Evolutionary conservation across 2,113 vertebrate genomes (phyloP), one percentile per base, ranked within the genome.

Genomic region (Brachyistius frenatus): DNA sequence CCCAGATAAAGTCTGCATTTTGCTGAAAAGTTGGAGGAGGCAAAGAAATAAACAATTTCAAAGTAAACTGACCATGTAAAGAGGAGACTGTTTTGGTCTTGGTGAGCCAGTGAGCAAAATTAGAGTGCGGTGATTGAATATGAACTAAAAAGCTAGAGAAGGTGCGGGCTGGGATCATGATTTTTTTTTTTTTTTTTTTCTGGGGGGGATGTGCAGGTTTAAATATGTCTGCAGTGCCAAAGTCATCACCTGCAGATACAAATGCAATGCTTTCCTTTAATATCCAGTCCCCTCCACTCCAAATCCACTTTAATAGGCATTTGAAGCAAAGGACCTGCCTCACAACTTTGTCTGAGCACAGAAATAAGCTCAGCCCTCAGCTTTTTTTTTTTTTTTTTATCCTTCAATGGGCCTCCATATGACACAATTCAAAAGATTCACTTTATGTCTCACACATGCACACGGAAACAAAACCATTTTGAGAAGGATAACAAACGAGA

Each of bases 31-130:
- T 64, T 46, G 16, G 4, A 4, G 8, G 5, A 47, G 33, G 35
- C n/a, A 30, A 39, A 32, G 11, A 58, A 65, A 82, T 64, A 85
- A 88, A 88, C 79, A 60, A 68, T 83, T 84, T 85, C 4, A 41
- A 61, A 79, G 68, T 67, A 76, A 89, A 79, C 65, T 76, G 88
- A 62, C 74, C 41, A 7, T 87, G 50, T 79, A 81, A 80, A 84
- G 67, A 63, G 44, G 67, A 60, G 46, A 23, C 68, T 67, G 32
- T 70, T 81, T 72, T 47, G 35, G 52, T 66, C 6, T 30, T 39
- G 23, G 37, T 35, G 66, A 66, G 44, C 30, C 65, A 32, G n/a
- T 66, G 69, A 74, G 65, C n/a, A 14, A 83, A 85, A 79, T 82
- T 66, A 56, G 23, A 23, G 31, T 41, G 41, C 47, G 9, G 36